phyloP scores from a whole-genome alignment of 2,113 vertebrate species.

The Edolisoma coerulescens region DNA sequence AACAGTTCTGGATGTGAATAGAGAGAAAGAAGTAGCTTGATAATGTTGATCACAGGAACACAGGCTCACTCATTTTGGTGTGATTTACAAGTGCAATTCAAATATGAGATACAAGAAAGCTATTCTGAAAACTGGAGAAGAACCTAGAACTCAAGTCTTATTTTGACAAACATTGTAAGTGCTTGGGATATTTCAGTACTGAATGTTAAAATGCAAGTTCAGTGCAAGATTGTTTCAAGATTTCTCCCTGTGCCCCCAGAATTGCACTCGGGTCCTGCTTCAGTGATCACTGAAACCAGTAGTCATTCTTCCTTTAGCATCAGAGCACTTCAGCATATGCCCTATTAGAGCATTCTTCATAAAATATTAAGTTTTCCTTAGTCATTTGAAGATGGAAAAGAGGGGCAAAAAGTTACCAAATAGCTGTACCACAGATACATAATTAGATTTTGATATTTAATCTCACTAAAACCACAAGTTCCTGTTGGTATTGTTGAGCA shows the following conservation, averaged over 20 bases:
- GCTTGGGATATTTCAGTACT: background rate
- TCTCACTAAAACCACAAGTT: background rate
- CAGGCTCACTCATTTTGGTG: background rate
- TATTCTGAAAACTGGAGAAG: background rate
- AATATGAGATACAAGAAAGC: background rate
- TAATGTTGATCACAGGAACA: background rate
- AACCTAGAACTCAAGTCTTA: background rate
- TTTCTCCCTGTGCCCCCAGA: accelerated
- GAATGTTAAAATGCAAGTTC: background rate
- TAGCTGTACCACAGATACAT: background rate
- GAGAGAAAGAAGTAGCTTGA: background rate
- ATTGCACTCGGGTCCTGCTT: background rate
- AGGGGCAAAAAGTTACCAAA: background rate
- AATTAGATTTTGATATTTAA: background rate
- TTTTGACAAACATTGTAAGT: background rate
- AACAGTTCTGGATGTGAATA: background rate
- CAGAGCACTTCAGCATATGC: background rate
- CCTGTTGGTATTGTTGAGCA: background rate
- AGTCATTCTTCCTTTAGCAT: background rate
- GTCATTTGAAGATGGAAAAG: background rate
- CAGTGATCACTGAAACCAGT: background rate
- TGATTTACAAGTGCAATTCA: background rate
- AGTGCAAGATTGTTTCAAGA: accelerated
- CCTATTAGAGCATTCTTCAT: background rate
- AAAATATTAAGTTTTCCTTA: background rate